Evolutionary conservation across 2,113 vertebrate genomes (phyloP), one percentile per base, ranked within the genome.

Genomic region (Elanoides forficatus): DNA sequence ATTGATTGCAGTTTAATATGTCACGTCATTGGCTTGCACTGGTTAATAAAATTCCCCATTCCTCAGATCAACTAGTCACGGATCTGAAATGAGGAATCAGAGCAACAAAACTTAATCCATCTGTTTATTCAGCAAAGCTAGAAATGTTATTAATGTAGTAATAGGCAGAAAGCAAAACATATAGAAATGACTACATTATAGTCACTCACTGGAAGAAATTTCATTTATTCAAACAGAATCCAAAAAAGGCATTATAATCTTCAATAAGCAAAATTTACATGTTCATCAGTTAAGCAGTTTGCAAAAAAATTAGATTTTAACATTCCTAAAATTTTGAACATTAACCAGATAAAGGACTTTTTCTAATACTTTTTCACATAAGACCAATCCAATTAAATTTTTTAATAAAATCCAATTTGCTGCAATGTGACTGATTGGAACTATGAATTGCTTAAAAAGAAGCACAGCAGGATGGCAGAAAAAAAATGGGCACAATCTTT

Each of bases 311-410:
- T 25, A 25, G 60, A 55, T 66, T 79, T 96, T 53, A 81, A 50
- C 21, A 40, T 73, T 91, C 38, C 26, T 92, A 93, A 93, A 93
- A 80, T 83, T 93, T 36, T 76, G 42, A 91, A 86, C 36, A 47
- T 79, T 91, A 75, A 83, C 50, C 65, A 84, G 73, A 96, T 68
- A 93, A 93, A 91, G 53, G 55, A 53, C 36, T 94, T 88, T 70
- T 50, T 18, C 34, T 78, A 83, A 81, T 67, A 75, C 65, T 79
- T 82, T 66, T 81, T 89, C 78, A 79, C 34, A 29, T 48, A 93
- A 91, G 30, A 84, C 26, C 76, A 83, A 92, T 50, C 66, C 82
- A 96, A 89, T 97, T 97, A 97, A 53, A 40, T 26, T 90, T 96
- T 81, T 42, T 58, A 92, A 95, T 89, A 86, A 95, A 97, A 94